Conservation (phyloP, 92 coral and sea anemone species). For the Phymanthus crucifer region DNA sequence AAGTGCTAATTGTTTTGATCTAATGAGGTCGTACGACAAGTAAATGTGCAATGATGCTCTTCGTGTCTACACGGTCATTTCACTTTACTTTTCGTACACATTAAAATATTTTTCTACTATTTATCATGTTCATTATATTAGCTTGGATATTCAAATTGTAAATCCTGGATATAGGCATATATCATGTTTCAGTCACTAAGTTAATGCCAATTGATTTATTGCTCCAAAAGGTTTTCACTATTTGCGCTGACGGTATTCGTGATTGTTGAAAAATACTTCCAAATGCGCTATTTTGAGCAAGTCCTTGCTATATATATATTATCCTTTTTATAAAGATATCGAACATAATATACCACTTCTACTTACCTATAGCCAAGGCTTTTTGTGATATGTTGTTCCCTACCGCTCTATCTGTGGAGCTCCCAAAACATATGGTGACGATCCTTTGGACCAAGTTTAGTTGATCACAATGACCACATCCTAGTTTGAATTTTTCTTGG, state of each 20-base stretch:
- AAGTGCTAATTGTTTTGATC: background rate
- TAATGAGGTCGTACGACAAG: slow-evolving; percentile 14
- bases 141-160: background rate
- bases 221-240: background rate
- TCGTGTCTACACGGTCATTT: background rate
- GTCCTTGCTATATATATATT: background rate
- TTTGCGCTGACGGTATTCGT: background rate
- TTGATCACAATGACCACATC: slow-evolving; percentile 33
- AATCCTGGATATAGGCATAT: background rate
- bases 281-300: background rate
- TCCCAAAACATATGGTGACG: slow-evolving; percentile 26
- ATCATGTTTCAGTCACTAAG: background rate
- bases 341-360: background rate
- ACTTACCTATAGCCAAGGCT: slow-evolving; percentile 40
- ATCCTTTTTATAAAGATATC: background rate
- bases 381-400: slow-evolving; percentile 17
- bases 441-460: slow-evolving; percentile 16
- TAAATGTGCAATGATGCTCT: slow-evolving; percentile 12
- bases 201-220: background rate
- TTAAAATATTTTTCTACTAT: background rate
- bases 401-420: slow-evolving; percentile 22
- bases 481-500: slow-evolving; percentile 50
- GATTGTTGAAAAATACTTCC: background rate
- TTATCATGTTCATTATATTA: background rate
- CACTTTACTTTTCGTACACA: background rate